These are phyloP conservation scores for Numenius arquata DNA, from an alignment of 2,113 vertebrate genomes.

Conservation along the genomic window DNA sequence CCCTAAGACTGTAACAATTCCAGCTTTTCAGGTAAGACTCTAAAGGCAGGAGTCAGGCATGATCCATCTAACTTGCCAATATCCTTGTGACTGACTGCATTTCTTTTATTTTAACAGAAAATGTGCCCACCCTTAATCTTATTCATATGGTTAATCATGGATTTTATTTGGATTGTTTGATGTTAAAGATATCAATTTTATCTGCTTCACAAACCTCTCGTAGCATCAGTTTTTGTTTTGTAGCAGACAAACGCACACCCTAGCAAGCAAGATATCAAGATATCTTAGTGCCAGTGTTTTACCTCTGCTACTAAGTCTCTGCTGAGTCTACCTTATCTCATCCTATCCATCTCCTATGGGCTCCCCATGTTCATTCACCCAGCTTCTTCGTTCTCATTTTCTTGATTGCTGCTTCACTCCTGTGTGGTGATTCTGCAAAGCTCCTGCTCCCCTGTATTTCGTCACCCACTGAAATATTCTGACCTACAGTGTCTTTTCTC, in stretches of 20 bases:
- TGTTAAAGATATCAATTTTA: neutral
- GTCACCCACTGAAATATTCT: neutral
- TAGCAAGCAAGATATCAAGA: neutral
- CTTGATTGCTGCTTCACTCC: neutral
- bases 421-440: neutral
- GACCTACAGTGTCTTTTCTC: neutral
- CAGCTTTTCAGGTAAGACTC: neutral
- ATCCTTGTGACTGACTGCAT: neutral
- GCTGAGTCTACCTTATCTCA: neutral
- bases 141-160: neutral
- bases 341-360: neutral
- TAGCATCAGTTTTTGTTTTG: neutral
- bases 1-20: neutral
- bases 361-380: neutral
- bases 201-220: neutral
- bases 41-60: neutral
- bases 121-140: neutral
- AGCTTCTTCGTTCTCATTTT: neutral
- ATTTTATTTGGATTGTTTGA: neutral
- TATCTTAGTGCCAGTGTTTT: neutral
- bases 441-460: neutral
- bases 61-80: neutral
- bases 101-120: neutral
- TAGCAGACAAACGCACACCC: fast-evolving
- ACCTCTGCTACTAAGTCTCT: neutral